phyloP scores from a whole-genome alignment of 2,113 vertebrate genomes.

The Cebidichthys violaceus region DNA sequence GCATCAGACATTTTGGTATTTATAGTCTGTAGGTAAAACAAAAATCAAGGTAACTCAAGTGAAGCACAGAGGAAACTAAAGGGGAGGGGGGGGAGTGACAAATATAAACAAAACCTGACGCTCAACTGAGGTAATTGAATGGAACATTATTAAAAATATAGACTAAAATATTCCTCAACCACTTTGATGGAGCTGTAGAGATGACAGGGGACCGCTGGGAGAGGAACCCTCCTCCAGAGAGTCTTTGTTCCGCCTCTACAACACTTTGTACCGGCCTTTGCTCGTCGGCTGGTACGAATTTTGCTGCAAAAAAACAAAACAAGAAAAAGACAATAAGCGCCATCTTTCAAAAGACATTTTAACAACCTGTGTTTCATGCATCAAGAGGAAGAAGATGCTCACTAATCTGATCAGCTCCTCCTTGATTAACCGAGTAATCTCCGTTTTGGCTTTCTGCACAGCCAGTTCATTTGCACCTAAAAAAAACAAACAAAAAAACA shows the following conservation, averaged over 20 bases:
- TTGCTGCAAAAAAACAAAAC: constrained; percentile 86
- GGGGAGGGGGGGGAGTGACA: no score
- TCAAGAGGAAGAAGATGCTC: constrained; percentile 69
- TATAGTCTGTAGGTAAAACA: background rate
- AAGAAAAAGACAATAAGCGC: constrained; percentile 7
- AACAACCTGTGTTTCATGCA: background rate
- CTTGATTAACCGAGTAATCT: constrained; percentile 98
- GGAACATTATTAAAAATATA: constrained; percentile 62
- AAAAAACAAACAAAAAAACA: background rate
- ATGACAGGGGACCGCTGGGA: background rate
- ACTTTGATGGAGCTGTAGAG: constrained; percentile 29
- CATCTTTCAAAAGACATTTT: background rate
- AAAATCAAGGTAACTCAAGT: constrained; percentile 11
- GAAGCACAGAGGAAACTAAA: constrained; percentile 5
- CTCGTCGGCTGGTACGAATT: constrained; percentile 99
- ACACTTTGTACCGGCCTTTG: constrained; percentile 98
- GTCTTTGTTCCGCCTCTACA: constrained; percentile 81
- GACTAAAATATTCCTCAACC: constrained; percentile 59
- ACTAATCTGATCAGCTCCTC: constrained; percentile 99
- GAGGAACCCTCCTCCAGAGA: constrained; percentile 12
- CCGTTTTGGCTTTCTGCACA: constrained; percentile 98
- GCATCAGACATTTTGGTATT: constrained; percentile 2
- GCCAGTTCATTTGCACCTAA: constrained; percentile 97
- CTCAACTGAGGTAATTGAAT: constrained; percentile 3
- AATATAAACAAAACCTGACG: constrained; percentile 5